Percentiles rank a stretch among this genome's conserved stretches.
Conservation (phyloP, 2,888 invertebrate genomes). For the Sarcophaga caerulescens region DNA sequence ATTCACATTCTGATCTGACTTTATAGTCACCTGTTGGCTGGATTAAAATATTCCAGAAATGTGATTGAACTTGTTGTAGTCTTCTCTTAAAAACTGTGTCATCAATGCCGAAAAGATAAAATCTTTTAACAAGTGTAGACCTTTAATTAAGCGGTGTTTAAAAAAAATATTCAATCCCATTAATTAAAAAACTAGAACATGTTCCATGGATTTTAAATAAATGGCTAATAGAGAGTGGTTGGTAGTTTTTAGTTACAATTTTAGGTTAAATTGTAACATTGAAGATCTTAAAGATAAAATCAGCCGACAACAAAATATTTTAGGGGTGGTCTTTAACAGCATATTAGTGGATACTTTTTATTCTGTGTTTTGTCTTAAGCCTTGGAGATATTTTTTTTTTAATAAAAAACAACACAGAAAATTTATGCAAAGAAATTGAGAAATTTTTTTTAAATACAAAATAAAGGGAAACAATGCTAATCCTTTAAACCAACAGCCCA, state of each 20-base stretch:
- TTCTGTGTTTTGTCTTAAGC: too few relatives aligned
- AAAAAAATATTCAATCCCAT: neutral
- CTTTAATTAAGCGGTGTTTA: conserved; percentile 24
- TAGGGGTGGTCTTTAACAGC: conserved; percentile 51
- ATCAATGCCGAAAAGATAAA: neutral
- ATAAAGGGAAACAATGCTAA: conserved; percentile 38
- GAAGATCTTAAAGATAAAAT: conserved; percentile 54
- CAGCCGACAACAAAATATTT: conserved; percentile 24
- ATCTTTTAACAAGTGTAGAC: neutral
- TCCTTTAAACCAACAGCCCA: conserved; percentile 57
- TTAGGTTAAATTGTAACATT: conserved; percentile 44
- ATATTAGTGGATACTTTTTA: neutral
- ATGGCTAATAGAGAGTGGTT: neutral
- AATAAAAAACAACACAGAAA: neutral
- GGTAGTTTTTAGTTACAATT: neutral
- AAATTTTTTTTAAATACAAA: neutral
- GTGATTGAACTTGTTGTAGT: neutral
- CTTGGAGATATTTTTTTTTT: too few relatives aligned
- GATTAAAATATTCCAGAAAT: too few relatives aligned
- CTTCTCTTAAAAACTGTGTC: neutral
- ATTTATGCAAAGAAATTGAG: conserved; percentile 34
- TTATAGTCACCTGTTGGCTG: too few relatives aligned
- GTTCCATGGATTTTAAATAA: conserved; percentile 26
- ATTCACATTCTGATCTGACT: too few relatives aligned
- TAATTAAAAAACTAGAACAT: neutral